Conservation (phyloP, 2,797 vertebrate species). For the Urosaurus nigricauda region DNA sequence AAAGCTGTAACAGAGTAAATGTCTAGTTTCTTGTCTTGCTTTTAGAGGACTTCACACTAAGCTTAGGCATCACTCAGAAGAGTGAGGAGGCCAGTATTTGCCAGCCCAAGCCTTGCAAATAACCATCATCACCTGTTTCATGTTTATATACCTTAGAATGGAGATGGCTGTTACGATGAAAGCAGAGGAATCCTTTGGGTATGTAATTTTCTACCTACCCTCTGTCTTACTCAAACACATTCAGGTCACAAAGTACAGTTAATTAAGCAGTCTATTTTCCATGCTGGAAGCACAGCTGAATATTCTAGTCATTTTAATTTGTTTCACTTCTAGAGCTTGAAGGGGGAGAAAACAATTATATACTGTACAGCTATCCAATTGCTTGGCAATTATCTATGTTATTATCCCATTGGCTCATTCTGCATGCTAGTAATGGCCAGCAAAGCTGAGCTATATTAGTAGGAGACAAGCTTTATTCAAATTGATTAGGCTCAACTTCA, state of each 20-base stretch:
- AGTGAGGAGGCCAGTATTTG: constrained; percentile 7
- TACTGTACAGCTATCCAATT: constrained; percentile 55
- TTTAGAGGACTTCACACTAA: neutral
- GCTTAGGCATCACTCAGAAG: neutral
- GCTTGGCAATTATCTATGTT: constrained; percentile 61
- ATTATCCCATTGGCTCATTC: constrained; percentile 34
- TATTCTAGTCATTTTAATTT: constrained; percentile 73
- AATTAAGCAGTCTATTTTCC: constrained; percentile 74
- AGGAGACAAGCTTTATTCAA: constrained; percentile 26
- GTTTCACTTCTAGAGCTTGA: constrained; percentile 66
- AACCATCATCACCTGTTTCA: constrained; percentile 1
- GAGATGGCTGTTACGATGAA: constrained; percentile 32
- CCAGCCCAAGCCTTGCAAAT: neutral
- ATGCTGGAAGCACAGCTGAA: constrained; percentile 66
- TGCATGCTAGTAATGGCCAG: neutral
- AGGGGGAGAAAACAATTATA: constrained; percentile 68
- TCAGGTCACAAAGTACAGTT: constrained; percentile 63
- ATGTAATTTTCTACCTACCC: constrained; percentile 17
- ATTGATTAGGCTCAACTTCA: constrained; percentile 13
- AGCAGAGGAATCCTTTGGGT: neutral
- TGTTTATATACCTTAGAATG: constrained; percentile 33
- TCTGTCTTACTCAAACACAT: constrained; percentile 43
- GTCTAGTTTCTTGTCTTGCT: neutral
- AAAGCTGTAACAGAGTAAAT: neutral
- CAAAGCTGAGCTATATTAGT: constrained; percentile 11